Conservation (phyloP, 1,140 invertebrate species). For the Lanistes nyassanus region DNA sequence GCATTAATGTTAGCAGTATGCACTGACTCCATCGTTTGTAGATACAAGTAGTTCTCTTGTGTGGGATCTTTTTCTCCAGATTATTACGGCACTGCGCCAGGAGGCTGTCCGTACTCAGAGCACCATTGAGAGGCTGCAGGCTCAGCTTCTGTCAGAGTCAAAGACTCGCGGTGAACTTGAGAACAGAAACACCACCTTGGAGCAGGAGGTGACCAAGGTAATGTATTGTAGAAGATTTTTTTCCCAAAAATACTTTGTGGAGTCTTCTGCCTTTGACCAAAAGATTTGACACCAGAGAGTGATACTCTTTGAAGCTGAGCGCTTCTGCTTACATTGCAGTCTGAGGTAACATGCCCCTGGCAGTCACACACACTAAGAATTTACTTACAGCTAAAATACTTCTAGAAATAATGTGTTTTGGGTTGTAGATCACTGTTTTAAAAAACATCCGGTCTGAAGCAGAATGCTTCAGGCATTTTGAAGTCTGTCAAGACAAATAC, state of each 20-base stretch:
- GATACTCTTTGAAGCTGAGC: background rate
- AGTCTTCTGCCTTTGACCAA: background rate
- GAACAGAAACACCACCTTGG: slow-evolving; percentile 53
- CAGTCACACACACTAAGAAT: too few relatives aligned
- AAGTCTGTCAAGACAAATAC: too few relatives aligned
- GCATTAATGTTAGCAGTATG: background rate
- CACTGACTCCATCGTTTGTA: background rate
- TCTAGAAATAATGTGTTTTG: too few relatives aligned
- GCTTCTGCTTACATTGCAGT: too few relatives aligned
- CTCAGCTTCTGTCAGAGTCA: slow-evolving; percentile 52
- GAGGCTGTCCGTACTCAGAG: slow-evolving; percentile 44
- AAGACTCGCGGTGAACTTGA: slow-evolving; percentile 54
- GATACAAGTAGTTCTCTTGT: background rate
- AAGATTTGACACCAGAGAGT: background rate
- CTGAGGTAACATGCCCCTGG: too few relatives aligned
- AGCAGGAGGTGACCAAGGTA: slow-evolving; percentile 60
- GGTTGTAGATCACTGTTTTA: too few relatives aligned
- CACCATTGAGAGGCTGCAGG: slow-evolving; percentile 44
- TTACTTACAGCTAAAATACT: too few relatives aligned
- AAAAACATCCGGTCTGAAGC: too few relatives aligned
- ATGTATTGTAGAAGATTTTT: background rate
- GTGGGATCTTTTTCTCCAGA: slow-evolving; percentile 33
- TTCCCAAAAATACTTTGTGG: slow-evolving; percentile 1
- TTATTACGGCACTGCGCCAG: slow-evolving; percentile 38
- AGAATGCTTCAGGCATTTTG: too few relatives aligned